Base-by-base conservation (phyloP, 2,113 vertebrate species). In the Danionella cerebrum region DNA sequence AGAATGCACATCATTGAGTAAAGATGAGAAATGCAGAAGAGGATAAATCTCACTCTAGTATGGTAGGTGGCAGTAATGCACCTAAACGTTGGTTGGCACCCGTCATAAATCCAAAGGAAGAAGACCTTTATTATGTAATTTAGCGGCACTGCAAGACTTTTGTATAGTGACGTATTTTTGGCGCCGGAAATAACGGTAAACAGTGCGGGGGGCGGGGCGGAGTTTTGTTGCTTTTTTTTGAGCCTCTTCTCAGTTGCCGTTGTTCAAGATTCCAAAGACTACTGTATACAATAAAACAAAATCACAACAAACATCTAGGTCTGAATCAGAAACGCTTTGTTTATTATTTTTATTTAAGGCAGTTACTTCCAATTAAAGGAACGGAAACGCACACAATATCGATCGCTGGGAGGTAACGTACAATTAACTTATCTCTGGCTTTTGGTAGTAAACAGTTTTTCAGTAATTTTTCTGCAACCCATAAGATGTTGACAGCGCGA, bases 171-270 rank as follows among this genome's bases (percentile, higher is more conserved):
- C 68, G 58, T 78, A 76, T 65, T 27, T 38, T 45, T 44, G 9
- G 62, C 76, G 68, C 80, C 80, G 80, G 74, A 81, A 80, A 27
- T 6, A 27, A 39, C 57, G 25, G 39, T 55, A 65, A 74, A 75
- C 72, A 70, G 44, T 65, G 14, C 13, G 12, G 54, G 83, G 82
- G 88, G 84, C 77, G 84, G 81, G 86, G 84, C 74, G 84, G 85
- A 75, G 77, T 58, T 73, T 77, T 47, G 59, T 42, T 44, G 63
- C 21, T 65, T 72, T 75, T n/a, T 73, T 54, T 70, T 73, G 65
- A 83, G 79, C 71, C 74, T 60, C 57, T 51, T 45, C 67, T 63
- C 25, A 67, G 65, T 78, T 18, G 35, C 60, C 73, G 77, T 72
- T 71, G 67, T 71, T 69, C 36, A 33, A 48, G 13, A 73, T 59